Base-by-base conservation (phyloP, 2,888 invertebrate genomes). In the Nematopogon swammerdamellus region DNA sequence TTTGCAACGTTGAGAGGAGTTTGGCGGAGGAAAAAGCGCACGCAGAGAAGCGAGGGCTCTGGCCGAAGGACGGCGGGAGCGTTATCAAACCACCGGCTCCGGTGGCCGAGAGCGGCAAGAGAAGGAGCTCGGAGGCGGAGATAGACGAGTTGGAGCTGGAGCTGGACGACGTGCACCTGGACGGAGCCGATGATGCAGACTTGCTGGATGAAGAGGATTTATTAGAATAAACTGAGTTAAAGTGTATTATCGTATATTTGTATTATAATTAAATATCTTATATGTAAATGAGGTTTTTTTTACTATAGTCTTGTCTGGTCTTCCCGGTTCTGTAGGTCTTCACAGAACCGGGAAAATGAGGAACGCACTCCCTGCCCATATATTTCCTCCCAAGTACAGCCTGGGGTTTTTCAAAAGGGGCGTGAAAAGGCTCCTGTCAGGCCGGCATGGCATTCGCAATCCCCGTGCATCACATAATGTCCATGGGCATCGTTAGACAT, bases 101-200 rank as follows among this genome's bases (percentile, higher is more conserved):
- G 14, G 59, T 46, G 19, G 49, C 25, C 14, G 43, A 20, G 4
- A 53, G 54, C 18, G 46, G 45, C 16, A 63, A 63, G 47, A 64
- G 64, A 49, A 63, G 61, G 47, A 61, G 65, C 49, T 68, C 70
- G 1, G 60, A 56, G 56, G 82, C 59, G 70, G 80, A 57, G 63
- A 77, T 58, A 61, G 85, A 86, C 53, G 94, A 95, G 61, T 71
- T 94, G 43, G 94, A 95, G 63, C 70, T 90, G 47, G 95, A 95
- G 68, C 82, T 95, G 49, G 92, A 93, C 56, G 89, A 88, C 56
- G 83, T 92, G 57, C 86, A 86, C 56, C 72, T 95, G 20, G 93
- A 94, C 65, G 90, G 90, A 54, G 85, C 85, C 84, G 67, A 90
- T 87, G 69, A 81, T 44, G 43, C 51, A 45, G 47, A 18, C 17